Conservation (phyloP, 2,113 vertebrate genomes). For the Aptenodytes patagonicus region DNA sequence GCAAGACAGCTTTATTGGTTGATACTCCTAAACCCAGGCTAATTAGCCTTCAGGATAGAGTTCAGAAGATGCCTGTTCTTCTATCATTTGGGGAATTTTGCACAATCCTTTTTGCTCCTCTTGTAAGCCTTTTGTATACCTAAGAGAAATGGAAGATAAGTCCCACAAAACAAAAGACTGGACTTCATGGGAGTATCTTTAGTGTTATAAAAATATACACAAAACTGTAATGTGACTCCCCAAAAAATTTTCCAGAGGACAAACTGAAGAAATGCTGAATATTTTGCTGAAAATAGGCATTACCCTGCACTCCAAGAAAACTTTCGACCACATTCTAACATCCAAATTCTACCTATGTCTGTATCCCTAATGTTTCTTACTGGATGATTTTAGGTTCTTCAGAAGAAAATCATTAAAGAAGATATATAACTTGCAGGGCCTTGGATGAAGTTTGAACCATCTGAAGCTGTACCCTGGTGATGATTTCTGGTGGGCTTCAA, state of each 20-base stretch:
- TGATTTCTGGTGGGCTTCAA: not conserved
- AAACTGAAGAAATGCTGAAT: not conserved
- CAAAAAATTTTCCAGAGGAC: not conserved
- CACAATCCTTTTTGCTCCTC: not conserved
- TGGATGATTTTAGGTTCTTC: not conserved
- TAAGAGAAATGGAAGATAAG: not conserved
- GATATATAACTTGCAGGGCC: not conserved
- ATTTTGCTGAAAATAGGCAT: not conserved
- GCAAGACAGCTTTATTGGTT: not conserved
- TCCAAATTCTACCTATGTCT: not conserved
- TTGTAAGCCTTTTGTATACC: not conserved
- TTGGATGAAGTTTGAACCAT: not conserved
- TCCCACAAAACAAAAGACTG: not conserved
- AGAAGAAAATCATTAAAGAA: not conserved
- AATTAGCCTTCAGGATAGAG: not conserved
- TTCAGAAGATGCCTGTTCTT: not conserved
- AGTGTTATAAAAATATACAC: not conserved
- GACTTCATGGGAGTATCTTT: not conserved
- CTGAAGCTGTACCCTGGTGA: not conserved
- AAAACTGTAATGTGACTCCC: not conserved
- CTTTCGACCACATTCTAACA: not conserved
- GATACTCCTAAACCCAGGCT: not conserved
- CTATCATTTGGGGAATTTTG: not conserved
- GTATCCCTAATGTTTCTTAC: not conserved
- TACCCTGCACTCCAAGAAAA: not conserved